A percentile compares a stretch with the other conserved stretches of the same genome.
These are phyloP conservation scores for Cloeon dipterum DNA, from an alignment of 2,888 invertebrate species.

Conservation along the genomic window DNA sequence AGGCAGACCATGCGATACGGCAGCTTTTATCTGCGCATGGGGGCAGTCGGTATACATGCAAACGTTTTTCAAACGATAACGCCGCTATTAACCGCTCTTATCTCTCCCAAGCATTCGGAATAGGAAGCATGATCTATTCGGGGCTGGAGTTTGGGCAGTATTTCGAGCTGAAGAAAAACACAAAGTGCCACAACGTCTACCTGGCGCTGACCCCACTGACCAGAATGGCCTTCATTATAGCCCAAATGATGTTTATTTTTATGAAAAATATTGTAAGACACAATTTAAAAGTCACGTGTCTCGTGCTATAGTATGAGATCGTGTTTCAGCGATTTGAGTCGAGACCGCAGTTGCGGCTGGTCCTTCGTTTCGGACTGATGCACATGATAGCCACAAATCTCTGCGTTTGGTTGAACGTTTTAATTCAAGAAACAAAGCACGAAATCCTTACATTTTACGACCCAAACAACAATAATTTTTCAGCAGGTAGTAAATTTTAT, in stretches of 20 bases:
- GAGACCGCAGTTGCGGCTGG: slow-evolving; percentile 10
- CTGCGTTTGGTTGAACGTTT: slow-evolving; percentile 25
- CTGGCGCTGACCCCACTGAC: slow-evolving; percentile 36
- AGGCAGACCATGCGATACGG: slow-evolving; percentile 13
- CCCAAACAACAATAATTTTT: slow-evolving; percentile 7
- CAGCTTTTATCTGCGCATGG: slow-evolving; percentile 18
- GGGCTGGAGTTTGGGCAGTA: slow-evolving; percentile 44
- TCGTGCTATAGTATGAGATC: no score
- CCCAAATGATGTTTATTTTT: slow-evolving; percentile 49
- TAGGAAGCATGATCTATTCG: slow-evolving; percentile 48
- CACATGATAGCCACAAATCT: slow-evolving; percentile 28
- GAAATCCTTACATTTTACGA: slow-evolving; percentile 16
- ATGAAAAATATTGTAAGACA: slow-evolving; percentile 38
- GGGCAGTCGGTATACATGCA: slow-evolving; percentile 18
- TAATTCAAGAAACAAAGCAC: slow-evolving; percentile 22
- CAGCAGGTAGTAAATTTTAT: slow-evolving; percentile 4
- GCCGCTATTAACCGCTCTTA: no score
- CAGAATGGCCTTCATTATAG: slow-evolving; percentile 37
- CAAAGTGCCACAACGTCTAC: slow-evolving; percentile 32
- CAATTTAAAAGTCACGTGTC: not conserved
- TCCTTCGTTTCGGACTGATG: slow-evolving; percentile 28
- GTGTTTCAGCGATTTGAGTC: slow-evolving; percentile 9
- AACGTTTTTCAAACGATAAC: no score
- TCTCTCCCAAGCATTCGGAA: slow-evolving; percentile 37
- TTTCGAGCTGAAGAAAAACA: slow-evolving; percentile 32